Percentiles rank a stretch among this genome's conserved stretches.
phyloP scores from a whole-genome alignment of 2,113 vertebrate genomes.

The Dasyornis broadbenti region DNA sequence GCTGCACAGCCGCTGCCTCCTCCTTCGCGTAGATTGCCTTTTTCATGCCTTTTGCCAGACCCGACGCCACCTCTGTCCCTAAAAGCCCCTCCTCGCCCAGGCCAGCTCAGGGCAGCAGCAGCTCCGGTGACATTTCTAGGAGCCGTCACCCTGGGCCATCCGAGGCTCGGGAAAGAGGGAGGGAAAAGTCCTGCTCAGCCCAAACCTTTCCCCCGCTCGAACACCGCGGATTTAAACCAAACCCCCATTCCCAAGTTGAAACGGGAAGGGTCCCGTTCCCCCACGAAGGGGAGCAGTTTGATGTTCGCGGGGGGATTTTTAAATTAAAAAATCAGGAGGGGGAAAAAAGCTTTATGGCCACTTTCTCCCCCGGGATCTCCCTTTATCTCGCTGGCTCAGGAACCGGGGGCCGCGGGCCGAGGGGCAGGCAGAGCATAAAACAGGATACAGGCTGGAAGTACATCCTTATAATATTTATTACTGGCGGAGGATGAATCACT shows the following conservation, averaged over 20 bases:
- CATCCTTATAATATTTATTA: constrained; percentile 49
- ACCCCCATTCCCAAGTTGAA: accelerated
- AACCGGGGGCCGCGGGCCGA: not conserved
- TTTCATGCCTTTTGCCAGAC: not conserved
- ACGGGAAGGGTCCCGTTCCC: not conserved
- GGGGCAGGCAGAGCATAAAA: not conserved
- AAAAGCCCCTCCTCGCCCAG: not conserved
- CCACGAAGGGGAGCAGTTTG: not conserved
- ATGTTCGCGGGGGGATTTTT: not conserved
- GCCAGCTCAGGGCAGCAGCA: not conserved
- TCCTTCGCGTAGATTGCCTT: not conserved
- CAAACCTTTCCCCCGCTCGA: not conserved
- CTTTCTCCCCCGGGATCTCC: not conserved
- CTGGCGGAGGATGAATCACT: constrained; percentile 53
- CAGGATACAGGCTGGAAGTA: constrained; percentile 47
- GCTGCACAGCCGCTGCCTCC: not conserved
- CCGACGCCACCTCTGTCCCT: not conserved
- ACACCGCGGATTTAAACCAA: not conserved
- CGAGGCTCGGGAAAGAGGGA: not conserved
- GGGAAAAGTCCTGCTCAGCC: not conserved
- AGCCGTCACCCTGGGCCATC: not conserved
- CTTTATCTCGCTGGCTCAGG: not conserved
- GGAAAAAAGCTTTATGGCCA: accelerated
- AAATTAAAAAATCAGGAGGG: not conserved
- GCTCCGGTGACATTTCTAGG: not conserved